A percentile compares a stretch with the other conserved stretches of the same genome.
These are phyloP conservation scores for Spea multiplicata DNA, from an alignment of 2,113 vertebrate genomes.

Conservation along the genomic window DNA sequence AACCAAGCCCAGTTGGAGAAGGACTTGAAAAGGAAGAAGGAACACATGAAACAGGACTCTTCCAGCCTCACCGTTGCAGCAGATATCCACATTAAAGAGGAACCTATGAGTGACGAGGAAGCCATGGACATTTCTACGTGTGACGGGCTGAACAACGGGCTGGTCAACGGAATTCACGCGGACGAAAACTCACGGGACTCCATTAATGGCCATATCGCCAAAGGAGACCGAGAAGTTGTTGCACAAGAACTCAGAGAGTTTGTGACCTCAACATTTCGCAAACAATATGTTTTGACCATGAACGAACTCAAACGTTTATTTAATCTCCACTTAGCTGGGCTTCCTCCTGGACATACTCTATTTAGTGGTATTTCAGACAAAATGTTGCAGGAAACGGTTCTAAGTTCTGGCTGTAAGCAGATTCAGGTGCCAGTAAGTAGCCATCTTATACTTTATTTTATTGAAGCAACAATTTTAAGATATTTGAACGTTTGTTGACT, in stretches of 20 bases:
- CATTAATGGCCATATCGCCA: slow-evolving; percentile 65
- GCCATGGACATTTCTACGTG: slow-evolving; percentile 75
- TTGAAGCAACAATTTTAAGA: background rate
- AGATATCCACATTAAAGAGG: slow-evolving; percentile 71
- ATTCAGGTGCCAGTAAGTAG: slow-evolving; percentile 97
- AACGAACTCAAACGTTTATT: slow-evolving; percentile 94
- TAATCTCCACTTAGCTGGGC: slow-evolving; percentile 89
- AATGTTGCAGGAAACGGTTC: slow-evolving; percentile 88
- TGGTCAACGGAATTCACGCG: slow-evolving; percentile 73
- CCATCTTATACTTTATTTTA: background rate
- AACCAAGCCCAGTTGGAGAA: slow-evolving; percentile 74
- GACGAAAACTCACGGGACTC: slow-evolving; percentile 61
- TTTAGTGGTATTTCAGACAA: slow-evolving; percentile 90
- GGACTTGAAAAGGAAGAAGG: slow-evolving; percentile 71
- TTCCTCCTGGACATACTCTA: slow-evolving; percentile 79
- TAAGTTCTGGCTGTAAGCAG: slow-evolving; percentile 88
- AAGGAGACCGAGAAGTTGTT: slow-evolving; percentile 56
- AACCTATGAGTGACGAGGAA: slow-evolving; percentile 72
- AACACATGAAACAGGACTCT: slow-evolving; percentile 43
- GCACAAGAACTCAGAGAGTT: slow-evolving; percentile 85
- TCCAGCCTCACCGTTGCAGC: slow-evolving; percentile 45
- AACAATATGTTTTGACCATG: slow-evolving; percentile 90
- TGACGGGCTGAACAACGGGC: slow-evolving; percentile 64
- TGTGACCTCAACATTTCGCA: slow-evolving; percentile 81
- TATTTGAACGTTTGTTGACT: no score